Evolutionary conservation across 2,113 vertebrate genomes (phyloP).

Genomic region (Melanerpes aurifrons): DNA sequence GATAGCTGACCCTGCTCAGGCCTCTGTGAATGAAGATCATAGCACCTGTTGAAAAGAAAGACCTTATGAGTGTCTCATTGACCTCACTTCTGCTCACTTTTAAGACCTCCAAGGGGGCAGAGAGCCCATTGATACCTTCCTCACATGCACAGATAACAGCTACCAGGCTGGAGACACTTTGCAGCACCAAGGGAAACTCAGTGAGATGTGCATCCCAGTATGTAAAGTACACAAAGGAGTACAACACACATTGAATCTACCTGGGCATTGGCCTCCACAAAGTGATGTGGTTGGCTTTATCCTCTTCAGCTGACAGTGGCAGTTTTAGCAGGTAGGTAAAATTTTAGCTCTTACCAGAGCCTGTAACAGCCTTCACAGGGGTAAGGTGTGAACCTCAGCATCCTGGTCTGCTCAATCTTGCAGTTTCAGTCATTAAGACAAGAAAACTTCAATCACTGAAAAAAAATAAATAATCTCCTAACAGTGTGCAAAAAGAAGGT

Average conservation of each 20-base stretch:
- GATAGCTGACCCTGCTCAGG: not conserved
- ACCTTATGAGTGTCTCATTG: not conserved
- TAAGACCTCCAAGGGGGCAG: not conserved
- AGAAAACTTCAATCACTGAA: not conserved
- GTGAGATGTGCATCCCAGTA: not conserved
- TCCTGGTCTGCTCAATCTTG: not conserved
- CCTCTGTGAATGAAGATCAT: not conserved
- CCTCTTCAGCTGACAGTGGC: not conserved
- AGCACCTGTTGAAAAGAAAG: not conserved
- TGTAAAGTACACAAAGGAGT: not conserved
- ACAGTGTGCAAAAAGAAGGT: not conserved
- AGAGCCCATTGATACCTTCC: not conserved
- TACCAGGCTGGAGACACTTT: not conserved
- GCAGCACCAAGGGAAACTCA: not conserved
- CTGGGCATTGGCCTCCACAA: not conserved
- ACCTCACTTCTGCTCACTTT: not conserved
- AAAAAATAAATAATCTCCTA: not conserved
- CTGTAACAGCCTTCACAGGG: not conserved
- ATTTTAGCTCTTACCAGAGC: not conserved
- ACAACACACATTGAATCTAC: not conserved
- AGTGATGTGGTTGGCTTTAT: not conserved
- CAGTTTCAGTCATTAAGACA: not conserved
- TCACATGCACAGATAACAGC: too few species aligned
- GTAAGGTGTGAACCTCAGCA: not conserved
- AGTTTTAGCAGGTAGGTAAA: not conserved